These are phyloP conservation scores for Thalassoma bifasciatum DNA, from an alignment of 2,113 vertebrate species.

Conservation along the genomic window DNA sequence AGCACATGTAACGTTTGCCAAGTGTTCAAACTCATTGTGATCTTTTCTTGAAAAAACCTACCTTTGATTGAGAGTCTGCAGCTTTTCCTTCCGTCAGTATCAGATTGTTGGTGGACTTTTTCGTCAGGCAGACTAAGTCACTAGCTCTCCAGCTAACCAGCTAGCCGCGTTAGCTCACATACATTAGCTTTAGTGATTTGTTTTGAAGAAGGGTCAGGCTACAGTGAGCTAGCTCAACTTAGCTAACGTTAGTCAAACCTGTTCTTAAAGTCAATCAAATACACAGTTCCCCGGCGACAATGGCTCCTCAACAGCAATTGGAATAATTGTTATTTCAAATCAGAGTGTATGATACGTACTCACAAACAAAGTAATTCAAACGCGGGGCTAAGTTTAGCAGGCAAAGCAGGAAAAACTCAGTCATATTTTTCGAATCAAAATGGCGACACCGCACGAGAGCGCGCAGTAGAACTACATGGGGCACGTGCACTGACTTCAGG, in stretches of 20 bases:
- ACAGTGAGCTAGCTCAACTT: slow-evolving; percentile 71
- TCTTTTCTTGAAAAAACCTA: slow-evolving; percentile 40
- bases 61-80: slow-evolving; percentile 50
- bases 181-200: slow-evolving; percentile 74
- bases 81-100: slow-evolving; percentile 28
- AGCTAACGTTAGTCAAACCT: slow-evolving; percentile 67
- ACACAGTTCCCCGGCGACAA: background rate
- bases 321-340: slow-evolving; percentile 23
- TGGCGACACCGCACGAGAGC: slow-evolving; percentile 78
- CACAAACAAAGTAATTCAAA: slow-evolving; percentile 57
- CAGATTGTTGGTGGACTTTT: slow-evolving; percentile 22
- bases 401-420: slow-evolving; percentile 80
- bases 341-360: slow-evolving; percentile 44
- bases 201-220: slow-evolving; percentile 76
- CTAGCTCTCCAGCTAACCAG: slow-evolving; percentile 11
- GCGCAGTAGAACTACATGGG: slow-evolving; percentile 49
- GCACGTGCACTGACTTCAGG: slow-evolving; percentile 57
- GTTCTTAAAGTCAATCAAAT: slow-evolving; percentile 42
- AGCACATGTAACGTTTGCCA: slow-evolving; percentile 10
- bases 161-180: slow-evolving; percentile 49
- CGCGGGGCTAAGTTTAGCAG: slow-evolving; percentile 73
- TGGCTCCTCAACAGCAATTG: slow-evolving; percentile 5
- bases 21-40: background rate
- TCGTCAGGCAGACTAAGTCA: slow-evolving; percentile 47
- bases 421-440: slow-evolving; percentile 86